A percentile compares a stretch with the other conserved stretches of the same genome.
phyloP scores from a whole-genome alignment of 2,888 invertebrate species.

The Rhimphoctona megacephalus region DNA sequence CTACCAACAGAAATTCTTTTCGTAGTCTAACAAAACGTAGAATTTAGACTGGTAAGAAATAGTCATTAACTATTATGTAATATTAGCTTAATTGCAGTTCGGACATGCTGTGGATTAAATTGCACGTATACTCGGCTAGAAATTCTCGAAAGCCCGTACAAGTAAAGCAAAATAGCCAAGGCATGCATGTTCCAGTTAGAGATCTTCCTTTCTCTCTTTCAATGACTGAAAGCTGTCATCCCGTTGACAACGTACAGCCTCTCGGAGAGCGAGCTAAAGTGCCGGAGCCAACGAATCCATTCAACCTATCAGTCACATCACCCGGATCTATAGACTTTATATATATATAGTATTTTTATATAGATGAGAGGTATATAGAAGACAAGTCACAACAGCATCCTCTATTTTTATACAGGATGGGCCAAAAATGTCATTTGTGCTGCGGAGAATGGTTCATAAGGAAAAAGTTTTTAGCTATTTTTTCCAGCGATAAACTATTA shows the following conservation, averaged over 20 bases:
- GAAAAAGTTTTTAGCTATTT: not conserved
- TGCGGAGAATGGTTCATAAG: not conserved
- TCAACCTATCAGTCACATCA: constrained; percentile 61
- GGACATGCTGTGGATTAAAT: not conserved
- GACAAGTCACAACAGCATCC: constrained; percentile 32
- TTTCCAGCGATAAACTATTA: not conserved
- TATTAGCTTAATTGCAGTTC: not conserved
- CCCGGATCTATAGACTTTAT: constrained; percentile 14
- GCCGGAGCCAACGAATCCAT: constrained; percentile 72
- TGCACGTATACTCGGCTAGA: not conserved
- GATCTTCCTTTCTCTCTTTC: constrained; percentile 62
- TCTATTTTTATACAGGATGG: not conserved
- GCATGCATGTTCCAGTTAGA: constrained; percentile 18
- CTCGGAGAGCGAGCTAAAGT: constrained; percentile 44
- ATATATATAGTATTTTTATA: not conserved
- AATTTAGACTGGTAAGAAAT: not conserved
- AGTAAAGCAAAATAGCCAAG: constrained; percentile 8
- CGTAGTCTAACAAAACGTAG: not conserved
- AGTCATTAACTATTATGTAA: not conserved
- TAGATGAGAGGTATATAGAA: constrained; percentile 31
- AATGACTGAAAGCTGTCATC: constrained; percentile 72
- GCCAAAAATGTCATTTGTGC: not conserved
- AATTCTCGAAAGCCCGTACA: not conserved
- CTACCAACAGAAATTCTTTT: not conserved
- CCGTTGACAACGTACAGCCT: constrained; percentile 72